Evolutionary conservation across 2,888 invertebrate genomes (phyloP).

Genomic region (Meteorus colon): DNA sequence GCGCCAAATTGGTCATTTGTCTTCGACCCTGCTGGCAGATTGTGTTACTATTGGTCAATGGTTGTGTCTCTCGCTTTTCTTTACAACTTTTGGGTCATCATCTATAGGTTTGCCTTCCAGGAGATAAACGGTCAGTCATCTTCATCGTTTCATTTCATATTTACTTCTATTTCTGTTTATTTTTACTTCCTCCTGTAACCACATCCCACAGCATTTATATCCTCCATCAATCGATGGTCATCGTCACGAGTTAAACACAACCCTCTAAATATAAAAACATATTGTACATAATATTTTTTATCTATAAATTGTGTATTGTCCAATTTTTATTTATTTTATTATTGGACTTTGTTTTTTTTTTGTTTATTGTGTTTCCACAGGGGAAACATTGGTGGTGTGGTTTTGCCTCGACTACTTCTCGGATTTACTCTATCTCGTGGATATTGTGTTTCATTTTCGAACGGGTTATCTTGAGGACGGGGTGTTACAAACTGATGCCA

Average conservation of each 20-base stretch:
- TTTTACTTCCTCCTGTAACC: neutral
- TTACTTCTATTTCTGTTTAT: neutral
- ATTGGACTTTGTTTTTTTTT: slow-evolving; percentile 21
- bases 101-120: slow-evolving; percentile 98
- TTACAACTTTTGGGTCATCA: slow-evolving; percentile 98
- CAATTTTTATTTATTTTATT: neutral
- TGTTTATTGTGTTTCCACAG: slow-evolving; percentile 72
- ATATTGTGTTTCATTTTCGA: slow-evolving; percentile 97
- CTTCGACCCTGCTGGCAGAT: slow-evolving; percentile 97
- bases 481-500: slow-evolving; percentile 95
- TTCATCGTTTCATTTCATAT: slow-evolving; percentile 8
- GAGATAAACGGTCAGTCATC: slow-evolving; percentile 89
- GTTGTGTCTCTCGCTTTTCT: slow-evolving; percentile 96
- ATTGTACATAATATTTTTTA: neutral
- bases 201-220: neutral
- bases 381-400: slow-evolving; percentile 93
- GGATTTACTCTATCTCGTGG: slow-evolving; percentile 95
- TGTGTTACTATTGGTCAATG: slow-evolving; percentile 98
- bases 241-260: neutral
- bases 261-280: neutral
- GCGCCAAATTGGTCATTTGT: slow-evolving; percentile 93
- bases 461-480: slow-evolving; percentile 98
- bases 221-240: neutral
- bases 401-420: slow-evolving; percentile 97
- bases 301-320: slow-evolving; percentile 4